phyloP scores from a whole-genome alignment of 2,888 invertebrate species.

The Pyrocoelia pectoralis region DNA sequence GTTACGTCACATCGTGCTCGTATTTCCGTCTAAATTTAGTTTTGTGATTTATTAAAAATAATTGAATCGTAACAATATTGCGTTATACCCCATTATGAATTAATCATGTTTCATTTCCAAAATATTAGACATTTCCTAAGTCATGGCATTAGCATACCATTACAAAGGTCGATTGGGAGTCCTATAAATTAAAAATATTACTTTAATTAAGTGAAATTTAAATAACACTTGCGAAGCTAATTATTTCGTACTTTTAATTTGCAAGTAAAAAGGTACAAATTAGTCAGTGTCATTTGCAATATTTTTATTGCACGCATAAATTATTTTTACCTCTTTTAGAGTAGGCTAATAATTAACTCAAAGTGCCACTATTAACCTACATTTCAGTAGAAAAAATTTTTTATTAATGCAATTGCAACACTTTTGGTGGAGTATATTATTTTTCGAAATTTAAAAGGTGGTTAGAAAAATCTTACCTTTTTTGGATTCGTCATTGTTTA shows the following conservation, averaged over 20 bases:
- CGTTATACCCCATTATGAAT: not conserved
- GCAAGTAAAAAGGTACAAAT: not conserved
- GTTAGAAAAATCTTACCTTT: conserved; percentile 16
- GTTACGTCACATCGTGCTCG: not conserved
- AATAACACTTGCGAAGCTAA: no score
- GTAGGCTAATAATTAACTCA: no score
- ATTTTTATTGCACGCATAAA: not conserved
- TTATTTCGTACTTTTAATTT: no score
- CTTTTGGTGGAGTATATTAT: no score
- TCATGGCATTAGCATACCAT: no score
- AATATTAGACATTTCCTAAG: no score
- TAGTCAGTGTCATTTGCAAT: not conserved
- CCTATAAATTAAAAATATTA: no score
- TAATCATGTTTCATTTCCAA: no score
- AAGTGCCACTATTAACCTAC: not conserved
- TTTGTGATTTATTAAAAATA: not conserved
- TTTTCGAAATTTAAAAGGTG: not conserved
- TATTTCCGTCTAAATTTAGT: not conserved
- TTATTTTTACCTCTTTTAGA: no score
- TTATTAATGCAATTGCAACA: no score
- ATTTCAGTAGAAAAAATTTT: not conserved
- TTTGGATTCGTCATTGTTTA: conserved; percentile 20
- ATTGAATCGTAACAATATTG: not conserved
- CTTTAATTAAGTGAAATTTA: no score
- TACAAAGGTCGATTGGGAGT: no score